These are phyloP conservation scores for Phyto melanocephala DNA, from an alignment of 2,888 invertebrate species.

Conservation along the genomic window DNA sequence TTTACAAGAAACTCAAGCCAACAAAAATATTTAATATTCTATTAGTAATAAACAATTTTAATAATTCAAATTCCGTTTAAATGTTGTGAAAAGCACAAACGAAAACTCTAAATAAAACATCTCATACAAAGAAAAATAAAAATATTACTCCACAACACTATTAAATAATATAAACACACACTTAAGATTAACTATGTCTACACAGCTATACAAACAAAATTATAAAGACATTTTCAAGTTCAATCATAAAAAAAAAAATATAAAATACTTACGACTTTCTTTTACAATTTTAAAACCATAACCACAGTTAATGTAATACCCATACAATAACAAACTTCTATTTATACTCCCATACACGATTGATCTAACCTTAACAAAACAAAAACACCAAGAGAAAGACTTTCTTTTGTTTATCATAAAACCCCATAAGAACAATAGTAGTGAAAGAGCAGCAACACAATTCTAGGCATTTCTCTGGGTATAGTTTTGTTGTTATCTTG, in stretches of 20 bases:
- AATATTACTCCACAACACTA: not conserved
- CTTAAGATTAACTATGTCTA: not conserved
- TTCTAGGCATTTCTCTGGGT: constrained; percentile 8
- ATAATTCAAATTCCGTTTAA: not conserved
- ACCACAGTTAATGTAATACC: constrained; percentile 18
- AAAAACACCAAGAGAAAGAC: constrained; percentile 46
- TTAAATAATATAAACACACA: not conserved
- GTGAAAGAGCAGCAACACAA: not conserved
- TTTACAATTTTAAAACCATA: not conserved
- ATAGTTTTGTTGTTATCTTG: not conserved
- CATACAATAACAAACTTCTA: not conserved
- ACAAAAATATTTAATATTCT: too few species aligned
- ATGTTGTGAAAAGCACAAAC: not conserved
- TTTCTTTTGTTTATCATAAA: constrained; percentile 47
- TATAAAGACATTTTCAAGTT: constrained; percentile 62
- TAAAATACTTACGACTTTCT: constrained; percentile 22
- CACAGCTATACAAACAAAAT: not conserved
- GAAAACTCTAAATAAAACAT: too few species aligned
- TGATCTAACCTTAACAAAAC: not conserved
- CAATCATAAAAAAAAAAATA: constrained; percentile 34
- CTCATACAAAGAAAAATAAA: not conserved
- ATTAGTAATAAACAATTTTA: too few species aligned
- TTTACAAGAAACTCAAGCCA: not conserved
- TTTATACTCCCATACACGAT: not conserved
- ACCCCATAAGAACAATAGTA: constrained; percentile 4